Percentiles rank a stretch among this genome's conserved stretches.
Conservation (phyloP, 2,888 invertebrate species). For the Cheilosia impressa region DNA sequence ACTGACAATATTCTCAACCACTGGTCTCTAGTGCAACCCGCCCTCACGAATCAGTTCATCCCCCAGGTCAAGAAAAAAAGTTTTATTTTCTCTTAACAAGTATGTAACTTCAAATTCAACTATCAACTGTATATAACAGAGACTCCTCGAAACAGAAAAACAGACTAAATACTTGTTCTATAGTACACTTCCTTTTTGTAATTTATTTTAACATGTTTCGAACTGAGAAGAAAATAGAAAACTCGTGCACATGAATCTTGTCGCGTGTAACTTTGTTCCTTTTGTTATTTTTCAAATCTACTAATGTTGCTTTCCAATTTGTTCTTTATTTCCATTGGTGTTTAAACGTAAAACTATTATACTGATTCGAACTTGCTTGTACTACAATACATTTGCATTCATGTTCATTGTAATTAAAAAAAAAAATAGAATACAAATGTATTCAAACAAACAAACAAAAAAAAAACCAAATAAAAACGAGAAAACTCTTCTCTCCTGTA, state of each 20-base stretch:
- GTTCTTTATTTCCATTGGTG: conserved; percentile 3
- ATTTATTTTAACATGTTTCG: no score
- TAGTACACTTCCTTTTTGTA: no score
- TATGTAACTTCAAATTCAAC: conserved; percentile 42
- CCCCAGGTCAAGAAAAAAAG: conserved; percentile 62
- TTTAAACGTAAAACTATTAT: conserved; percentile 15
- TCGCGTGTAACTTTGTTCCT: no score
- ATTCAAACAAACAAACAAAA: conserved; percentile 30
- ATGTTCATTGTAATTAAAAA: conserved; percentile 61
- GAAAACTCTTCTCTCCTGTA: conserved; percentile 21
- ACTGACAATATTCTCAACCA: conserved; percentile 38
- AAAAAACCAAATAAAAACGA: conserved; percentile 33
- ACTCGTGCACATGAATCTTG: no score
- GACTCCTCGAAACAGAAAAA: background rate
- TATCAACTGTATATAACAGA: conserved; percentile 32
- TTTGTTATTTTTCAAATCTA: background rate
- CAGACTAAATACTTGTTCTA: background rate
- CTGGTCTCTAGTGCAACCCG: conserved; percentile 59
- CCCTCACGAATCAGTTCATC: conserved; percentile 62
- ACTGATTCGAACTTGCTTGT: conserved; percentile 40
- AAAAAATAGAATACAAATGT: conserved; percentile 54
- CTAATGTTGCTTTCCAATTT: conserved; percentile 17
- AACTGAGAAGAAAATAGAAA: no score
- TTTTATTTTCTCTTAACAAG: conserved; percentile 45
- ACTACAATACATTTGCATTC: conserved; percentile 43